Percentiles rank a stretch among this genome's conserved stretches.
Evolutionary conservation across 2,797 vertebrate genomes (phyloP).

Genomic region (Phalanger gymnotis): DNA sequence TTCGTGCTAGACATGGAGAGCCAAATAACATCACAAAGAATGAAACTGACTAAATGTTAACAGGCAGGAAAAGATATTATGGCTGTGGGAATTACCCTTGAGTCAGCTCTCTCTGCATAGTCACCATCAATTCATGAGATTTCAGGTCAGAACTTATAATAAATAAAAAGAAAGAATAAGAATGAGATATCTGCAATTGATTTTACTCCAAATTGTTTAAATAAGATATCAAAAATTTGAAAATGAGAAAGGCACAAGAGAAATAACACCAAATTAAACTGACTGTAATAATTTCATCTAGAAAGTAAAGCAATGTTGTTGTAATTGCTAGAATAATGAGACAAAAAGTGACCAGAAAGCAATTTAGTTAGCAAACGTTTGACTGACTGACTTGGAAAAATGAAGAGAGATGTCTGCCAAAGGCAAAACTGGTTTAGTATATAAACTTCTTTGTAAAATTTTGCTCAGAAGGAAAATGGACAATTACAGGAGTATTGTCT

Average conservation of each 20-base stretch:
- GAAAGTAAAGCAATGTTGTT: background rate
- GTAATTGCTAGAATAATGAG: background rate
- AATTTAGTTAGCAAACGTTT: background rate
- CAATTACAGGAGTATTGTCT: background rate
- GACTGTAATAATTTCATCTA: background rate
- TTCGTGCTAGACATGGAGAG: background rate
- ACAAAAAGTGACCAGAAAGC: background rate
- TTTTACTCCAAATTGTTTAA: background rate
- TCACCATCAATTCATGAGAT: background rate
- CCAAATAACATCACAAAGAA: background rate
- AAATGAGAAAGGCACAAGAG: background rate
- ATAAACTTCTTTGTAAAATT: background rate
- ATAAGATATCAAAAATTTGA: background rate
- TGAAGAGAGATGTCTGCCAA: background rate
- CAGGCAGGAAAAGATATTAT: background rate
- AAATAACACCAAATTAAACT: background rate
- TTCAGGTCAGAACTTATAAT: background rate
- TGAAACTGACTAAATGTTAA: background rate
- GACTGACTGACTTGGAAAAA: background rate
- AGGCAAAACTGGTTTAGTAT: background rate
- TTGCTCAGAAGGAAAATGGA: background rate
- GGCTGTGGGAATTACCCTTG: background rate
- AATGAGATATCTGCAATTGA: background rate
- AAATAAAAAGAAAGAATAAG: background rate
- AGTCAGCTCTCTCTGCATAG: background rate